Conservation (phyloP, 2,888 invertebrate species). For the Apantesis nais region DNA sequence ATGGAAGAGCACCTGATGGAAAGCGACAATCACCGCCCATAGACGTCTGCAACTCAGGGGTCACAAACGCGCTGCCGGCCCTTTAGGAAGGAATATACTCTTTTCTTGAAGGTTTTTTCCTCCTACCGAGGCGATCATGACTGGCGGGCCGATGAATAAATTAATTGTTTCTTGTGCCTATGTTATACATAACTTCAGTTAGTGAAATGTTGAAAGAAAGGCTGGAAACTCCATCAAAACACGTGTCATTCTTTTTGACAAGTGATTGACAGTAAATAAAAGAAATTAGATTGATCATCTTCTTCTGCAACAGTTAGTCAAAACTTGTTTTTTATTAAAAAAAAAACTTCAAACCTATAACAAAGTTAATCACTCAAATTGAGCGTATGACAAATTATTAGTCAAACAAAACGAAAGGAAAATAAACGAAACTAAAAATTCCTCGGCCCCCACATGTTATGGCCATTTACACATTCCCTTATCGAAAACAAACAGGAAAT, state of each 20-base stretch:
- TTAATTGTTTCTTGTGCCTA: no score
- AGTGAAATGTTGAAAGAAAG: background rate
- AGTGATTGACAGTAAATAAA: background rate
- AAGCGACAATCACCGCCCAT: no score
- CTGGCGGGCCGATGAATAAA: no score
- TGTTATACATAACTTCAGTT: no score
- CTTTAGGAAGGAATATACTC: no score
- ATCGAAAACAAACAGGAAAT: constrained; percentile 65
- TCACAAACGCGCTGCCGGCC: no score
- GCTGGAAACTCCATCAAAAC: background rate
- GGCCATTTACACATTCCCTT: constrained; percentile 54
- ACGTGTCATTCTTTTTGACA: background rate
- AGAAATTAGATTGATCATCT: background rate
- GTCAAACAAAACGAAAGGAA: constrained; percentile 12
- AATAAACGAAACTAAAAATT: constrained; percentile 49
- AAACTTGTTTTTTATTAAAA: background rate
- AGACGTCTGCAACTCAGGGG: no score
- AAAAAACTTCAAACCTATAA: background rate
- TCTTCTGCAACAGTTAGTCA: background rate
- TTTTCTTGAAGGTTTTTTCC: no score
- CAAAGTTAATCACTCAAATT: background rate
- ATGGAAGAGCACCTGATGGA: no score
- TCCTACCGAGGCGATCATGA: no score
- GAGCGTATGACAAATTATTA: constrained; percentile 1
- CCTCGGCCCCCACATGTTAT: constrained; percentile 41